Evolutionary conservation across 2,797 vertebrate species (phyloP), one percentile per base, ranked within the genome.

Genomic region (Ambastaia sidthimunki): DNA sequence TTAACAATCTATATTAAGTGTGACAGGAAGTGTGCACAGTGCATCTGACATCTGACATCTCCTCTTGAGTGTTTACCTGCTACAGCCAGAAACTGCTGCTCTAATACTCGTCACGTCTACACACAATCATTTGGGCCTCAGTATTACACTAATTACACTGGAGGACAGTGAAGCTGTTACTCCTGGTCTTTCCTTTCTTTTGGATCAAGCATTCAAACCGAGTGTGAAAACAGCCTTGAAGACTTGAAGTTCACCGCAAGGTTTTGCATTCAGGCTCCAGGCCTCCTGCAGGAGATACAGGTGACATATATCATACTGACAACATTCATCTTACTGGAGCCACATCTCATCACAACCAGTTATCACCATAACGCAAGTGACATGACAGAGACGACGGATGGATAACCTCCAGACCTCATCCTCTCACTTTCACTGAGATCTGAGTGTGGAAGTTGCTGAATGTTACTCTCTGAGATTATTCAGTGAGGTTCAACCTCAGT

Each of bases 281-380:
- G 80, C 82, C 83, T 72, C 82, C 79, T 82, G 84, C 82, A 34
- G 68, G 21, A 57, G 80, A 60, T 74, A 77, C 80, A 65, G 77
- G 52, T 78, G 86, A 88, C 80, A 90, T 87, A 78, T 70, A 88
- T 89, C 89, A 93, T 91, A 92, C 63, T 63, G 85, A 73, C 83
- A 74, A 67, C 86, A 83, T 84, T 87, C 81, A 78, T 88, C 91
- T 91, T 92, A 93, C 93, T 91, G 89, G 89, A 88, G 88, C 89
- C 93, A 93, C 90, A 92, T 93, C 93, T 91, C 91, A 91, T 87
- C 90, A 89, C 91, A 92, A 92, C 92, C 87, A 91, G 90, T 93
- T 94, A 93, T 92, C 93, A 91, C 93, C 92, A 92, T 91, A 90
- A 93, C 90, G 86, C 89, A 93, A 92, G 92, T 94, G 93, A 92